Base-by-base conservation (phyloP, 2,888 invertebrate genomes). In the Hartigia nigra region DNA sequence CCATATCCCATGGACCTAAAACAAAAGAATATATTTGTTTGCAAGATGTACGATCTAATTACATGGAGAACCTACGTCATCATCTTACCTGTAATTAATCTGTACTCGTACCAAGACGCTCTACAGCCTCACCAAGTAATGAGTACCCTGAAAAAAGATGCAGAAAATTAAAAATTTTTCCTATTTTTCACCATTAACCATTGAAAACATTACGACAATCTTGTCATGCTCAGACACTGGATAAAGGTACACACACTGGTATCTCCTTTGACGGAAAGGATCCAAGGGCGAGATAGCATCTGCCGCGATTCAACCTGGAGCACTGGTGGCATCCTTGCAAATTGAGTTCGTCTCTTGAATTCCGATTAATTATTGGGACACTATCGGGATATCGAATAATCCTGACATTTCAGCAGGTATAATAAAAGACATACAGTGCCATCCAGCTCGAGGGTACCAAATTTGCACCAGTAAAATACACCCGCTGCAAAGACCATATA, bases 11-110 rank as follows among this genome's bases (percentile, higher is more conserved):
- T 55, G 55, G 55, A 55, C 74, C 84, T 85, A 81, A 75, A 85
- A 86, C 82, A 83, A 81, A 83, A 76, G 81, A 84, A 81, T 79
- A 78, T 80, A 77, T 79, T 81, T 79, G 78, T 77, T 82, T 79
- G 80, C 79, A 78, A 81, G 82, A 84, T 81, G 82, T 84, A 84
- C 85, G 85, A 85, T 86, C 82, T 80, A 81, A 85, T 86, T 85
- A 83, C 83, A 83, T 79, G 83, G 81, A 80, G 80, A 77, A 83
- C 74, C 23, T 36, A 23, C 35, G 9, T 35, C 9, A 35, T 35
- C 35, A 35, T 35, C 5, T 55, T 55, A 55, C 23, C 39, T 55
- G 39, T 23, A 55, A 23, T 23, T 23, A 55, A 14, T 55, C 39
- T 23, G 2, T 14, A 23, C 23, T 23, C 39, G 23, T 23, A 23